Percentiles rank a stretch among this genome's conserved stretches.
Conservation (phyloP, 2,888 invertebrate species). For the Carcina quercana region DNA sequence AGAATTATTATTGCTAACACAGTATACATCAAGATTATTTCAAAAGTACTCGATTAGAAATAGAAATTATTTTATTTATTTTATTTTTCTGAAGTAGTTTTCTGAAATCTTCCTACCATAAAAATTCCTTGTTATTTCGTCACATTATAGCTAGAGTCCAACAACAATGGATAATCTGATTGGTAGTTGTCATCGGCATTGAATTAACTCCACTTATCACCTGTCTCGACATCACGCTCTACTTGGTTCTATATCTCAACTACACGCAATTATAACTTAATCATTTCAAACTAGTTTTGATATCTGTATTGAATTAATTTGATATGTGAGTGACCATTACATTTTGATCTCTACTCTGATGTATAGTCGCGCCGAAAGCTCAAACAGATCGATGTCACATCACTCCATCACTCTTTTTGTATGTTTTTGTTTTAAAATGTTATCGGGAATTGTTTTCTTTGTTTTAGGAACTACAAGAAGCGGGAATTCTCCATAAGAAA, state of each 20-base stretch:
- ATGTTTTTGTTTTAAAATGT: not conserved
- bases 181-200: constrained; percentile 28
- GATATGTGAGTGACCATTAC: constrained; percentile 10
- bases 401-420: not conserved
- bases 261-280: constrained; percentile 27
- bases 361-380: too few species aligned
- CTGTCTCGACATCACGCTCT: constrained; percentile 32
- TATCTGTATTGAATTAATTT: constrained; percentile 19
- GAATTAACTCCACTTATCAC: constrained; percentile 28
- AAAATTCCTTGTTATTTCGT: too few species aligned
- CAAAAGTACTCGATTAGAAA: too few species aligned
- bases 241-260: constrained; percentile 32
- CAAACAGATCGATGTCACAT: too few species aligned
- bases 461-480: constrained; percentile 50
- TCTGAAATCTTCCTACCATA: too few species aligned
- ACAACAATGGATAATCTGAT: constrained; percentile 37
- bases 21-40: too few species aligned
- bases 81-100: too few species aligned
- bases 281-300: constrained; percentile 28
- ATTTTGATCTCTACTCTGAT: too few species aligned
- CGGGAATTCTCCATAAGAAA: constrained; percentile 54
- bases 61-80: too few species aligned
- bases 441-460: constrained; percentile 33
- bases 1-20: too few species aligned
- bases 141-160: too few species aligned